These are phyloP conservation scores for Synergus laeviventris DNA, from an alignment of 2,888 invertebrate genomes.

Conservation along the genomic window DNA sequence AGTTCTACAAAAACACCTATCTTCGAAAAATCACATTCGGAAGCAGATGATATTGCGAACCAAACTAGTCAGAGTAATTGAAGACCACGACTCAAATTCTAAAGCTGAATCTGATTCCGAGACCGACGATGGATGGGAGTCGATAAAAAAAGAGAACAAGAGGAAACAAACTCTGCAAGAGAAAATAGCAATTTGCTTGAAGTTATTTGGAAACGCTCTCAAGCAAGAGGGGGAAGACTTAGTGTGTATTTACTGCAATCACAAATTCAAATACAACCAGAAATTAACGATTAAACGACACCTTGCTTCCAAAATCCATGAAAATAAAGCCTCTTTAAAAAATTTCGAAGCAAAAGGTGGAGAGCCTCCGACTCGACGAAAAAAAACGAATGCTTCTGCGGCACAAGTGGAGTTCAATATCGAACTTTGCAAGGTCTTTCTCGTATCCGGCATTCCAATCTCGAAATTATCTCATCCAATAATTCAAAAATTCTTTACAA, in stretches of 20 bases:
- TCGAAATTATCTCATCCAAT: not conserved
- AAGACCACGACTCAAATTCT: not conserved
- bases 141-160: not conserved
- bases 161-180: not conserved
- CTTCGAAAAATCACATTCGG: not conserved
- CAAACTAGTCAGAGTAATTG: not conserved
- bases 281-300: not conserved
- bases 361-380: not conserved
- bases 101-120: not conserved
- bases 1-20: not conserved
- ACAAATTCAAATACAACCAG: not conserved
- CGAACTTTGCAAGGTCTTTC: not conserved
- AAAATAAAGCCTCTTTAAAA: not conserved
- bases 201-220: not conserved
- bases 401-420: not conserved
- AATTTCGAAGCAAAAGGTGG: not conserved
- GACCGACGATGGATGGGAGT: not conserved
- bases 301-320: not conserved
- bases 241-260: not conserved
- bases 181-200: not conserved
- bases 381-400: not conserved
- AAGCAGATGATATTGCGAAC: not conserved
- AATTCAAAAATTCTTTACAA: not conserved
- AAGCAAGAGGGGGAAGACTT: not conserved
- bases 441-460: not conserved